These are phyloP conservation scores for Lycocorax pyrrhopterus DNA, from an alignment of 2,113 vertebrate genomes.

Conservation along the genomic window DNA sequence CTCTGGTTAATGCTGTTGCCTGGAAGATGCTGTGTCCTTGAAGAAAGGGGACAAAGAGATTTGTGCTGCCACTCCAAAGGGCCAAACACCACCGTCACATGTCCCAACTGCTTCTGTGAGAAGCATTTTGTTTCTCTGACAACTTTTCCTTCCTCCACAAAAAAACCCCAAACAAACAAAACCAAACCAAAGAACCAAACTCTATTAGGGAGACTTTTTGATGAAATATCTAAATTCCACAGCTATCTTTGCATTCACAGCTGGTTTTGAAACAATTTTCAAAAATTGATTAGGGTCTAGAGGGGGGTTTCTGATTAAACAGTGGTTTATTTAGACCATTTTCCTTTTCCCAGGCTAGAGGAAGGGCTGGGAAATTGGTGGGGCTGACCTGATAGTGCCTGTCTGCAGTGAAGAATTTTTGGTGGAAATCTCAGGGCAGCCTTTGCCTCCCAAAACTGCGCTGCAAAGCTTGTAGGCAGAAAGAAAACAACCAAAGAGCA, in stretches of 20 bases:
- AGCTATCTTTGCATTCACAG: neutral
- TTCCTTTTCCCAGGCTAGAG: neutral
- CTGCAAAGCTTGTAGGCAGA: neutral
- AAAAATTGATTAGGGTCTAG: neutral
- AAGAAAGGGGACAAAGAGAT: neutral
- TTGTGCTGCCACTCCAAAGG: neutral
- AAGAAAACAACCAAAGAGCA: neutral
- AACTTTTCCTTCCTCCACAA: neutral
- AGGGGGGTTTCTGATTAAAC: neutral
- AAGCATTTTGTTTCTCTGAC: neutral
- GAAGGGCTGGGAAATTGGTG: neutral
- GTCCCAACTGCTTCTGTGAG: neutral
- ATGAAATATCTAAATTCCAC: neutral
- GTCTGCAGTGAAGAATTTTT: neutral
- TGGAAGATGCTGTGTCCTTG: neutral
- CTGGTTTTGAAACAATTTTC: neutral
- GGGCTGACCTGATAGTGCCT: neutral
- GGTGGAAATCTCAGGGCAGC: neutral
- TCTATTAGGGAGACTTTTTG: neutral
- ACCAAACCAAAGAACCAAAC: neutral
- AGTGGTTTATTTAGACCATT: neutral
- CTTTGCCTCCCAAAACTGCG: neutral
- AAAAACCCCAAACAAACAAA: neutral
- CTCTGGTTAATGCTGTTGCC: neutral
- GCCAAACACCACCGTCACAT: fast-evolving